These are phyloP conservation scores for Phenganax stokvisi DNA, from an alignment of 92 coral and sea anemone genomes.

Conservation along the genomic window DNA sequence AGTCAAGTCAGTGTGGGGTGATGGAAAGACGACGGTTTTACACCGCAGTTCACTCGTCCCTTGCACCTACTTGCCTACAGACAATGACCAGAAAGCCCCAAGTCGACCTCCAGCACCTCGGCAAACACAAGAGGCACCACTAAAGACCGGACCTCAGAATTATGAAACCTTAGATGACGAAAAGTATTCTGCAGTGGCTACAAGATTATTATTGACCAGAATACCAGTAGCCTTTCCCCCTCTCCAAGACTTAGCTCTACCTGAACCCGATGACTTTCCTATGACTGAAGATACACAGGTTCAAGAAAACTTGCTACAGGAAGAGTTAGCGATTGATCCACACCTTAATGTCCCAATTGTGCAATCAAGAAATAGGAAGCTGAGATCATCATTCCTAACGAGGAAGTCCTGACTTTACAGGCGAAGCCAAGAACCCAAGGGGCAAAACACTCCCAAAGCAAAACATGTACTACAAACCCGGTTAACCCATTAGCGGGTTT, in stretches of 20 bases:
- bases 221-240: neutral
- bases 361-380: neutral
- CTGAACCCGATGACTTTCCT: neutral
- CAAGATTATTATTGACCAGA: neutral
- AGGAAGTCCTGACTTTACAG: neutral
- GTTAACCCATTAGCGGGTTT: neutral
- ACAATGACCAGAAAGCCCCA: too few species aligned
- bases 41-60: too few species aligned
- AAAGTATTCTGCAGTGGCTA: neutral
- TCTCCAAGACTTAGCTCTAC: neutral
- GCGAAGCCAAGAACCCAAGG: neutral
- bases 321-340: neutral
- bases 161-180: neutral
- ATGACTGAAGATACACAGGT: neutral
- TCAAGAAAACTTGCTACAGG: neutral
- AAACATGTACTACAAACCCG: neutral
- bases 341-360: neutral
- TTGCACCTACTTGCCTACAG: too few species aligned
- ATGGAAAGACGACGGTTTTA: too few species aligned
- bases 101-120: too few species aligned
- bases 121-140: neutral
- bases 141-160: neutral
- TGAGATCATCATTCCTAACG: neutral
- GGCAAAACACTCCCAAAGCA: neutral
- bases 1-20: too few species aligned